Conservation (phyloP, 2,113 vertebrate species). For the Callipepla squamata region DNA sequence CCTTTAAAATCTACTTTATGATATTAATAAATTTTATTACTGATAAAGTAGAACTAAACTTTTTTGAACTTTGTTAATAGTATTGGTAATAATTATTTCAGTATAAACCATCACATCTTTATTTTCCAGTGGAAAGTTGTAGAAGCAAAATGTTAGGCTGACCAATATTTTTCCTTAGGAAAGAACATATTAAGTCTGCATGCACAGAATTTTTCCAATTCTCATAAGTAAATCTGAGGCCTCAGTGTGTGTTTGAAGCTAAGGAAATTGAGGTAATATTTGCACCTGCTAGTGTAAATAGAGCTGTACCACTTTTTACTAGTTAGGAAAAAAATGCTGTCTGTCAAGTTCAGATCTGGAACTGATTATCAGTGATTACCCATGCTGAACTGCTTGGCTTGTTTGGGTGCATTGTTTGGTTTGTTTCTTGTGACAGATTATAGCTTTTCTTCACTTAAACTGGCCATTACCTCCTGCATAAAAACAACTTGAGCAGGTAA, state of each 20-base stretch:
- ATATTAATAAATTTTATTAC: neutral
- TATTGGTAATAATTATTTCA: neutral
- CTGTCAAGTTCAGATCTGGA: slow-evolving; percentile 5
- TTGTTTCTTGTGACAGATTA: neutral
- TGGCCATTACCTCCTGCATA: neutral
- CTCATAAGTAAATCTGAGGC: neutral
- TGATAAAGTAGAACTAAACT: neutral
- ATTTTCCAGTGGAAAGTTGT: neutral
- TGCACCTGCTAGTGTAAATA: neutral
- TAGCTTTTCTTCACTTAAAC: neutral
- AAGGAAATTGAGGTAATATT: neutral
- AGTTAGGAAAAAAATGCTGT: neutral
- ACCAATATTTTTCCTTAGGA: slow-evolving; percentile 1
- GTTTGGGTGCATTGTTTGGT: neutral
- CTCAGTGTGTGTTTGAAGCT: neutral
- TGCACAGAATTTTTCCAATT: neutral
- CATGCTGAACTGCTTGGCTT: neutral
- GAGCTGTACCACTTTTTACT: neutral
- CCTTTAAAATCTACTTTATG: neutral
- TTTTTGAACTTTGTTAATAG: slow-evolving; percentile 15
- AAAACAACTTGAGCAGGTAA: neutral
- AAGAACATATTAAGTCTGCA: neutral
- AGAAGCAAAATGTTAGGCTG: neutral
- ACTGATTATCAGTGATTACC: neutral
- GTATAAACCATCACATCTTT: slow-evolving; percentile 21